Base-by-base conservation (phyloP, 30 jellyfish, hydroid and myxozoan genomes). In the Hydractinia symbiolongicarpus region DNA sequence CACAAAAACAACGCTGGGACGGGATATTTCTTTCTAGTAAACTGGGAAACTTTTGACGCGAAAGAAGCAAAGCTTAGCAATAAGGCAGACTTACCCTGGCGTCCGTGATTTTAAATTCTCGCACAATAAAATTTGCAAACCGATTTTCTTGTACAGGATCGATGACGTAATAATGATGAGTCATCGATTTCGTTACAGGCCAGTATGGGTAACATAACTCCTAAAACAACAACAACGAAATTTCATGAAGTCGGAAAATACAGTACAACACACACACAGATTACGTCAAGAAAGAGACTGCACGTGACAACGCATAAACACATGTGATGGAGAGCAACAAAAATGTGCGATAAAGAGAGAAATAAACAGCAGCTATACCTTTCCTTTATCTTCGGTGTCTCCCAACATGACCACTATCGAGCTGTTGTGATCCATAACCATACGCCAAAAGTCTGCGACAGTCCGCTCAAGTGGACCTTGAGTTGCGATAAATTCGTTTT, bases 371-470 rank as follows among this genome's bases (percentile, higher is more conserved):
- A 58, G 17, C 69, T 16, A 16, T 72, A 72, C 81, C 16, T 72
- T 72, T 72, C 81, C 81, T 72, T 81, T 76, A 13, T 90, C 97
- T 9, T 84, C 95, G 61, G 84, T 54, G 49, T 87, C 84, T 5
- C 95, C 81, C 56, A 93, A 69, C 98, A 93, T 93, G 81, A 87
- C 98, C 20, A 93, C 82, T 8, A 88, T 67, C 10, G 95, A 76
- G 66, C 96, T 84, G 50, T 83, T 81, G 21, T 82, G 82, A 60
- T 93, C 98, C 88, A 93, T 82, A 4, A 93, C 21, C 98, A 93
- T 93, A 5, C 98, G 89, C 98, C 98, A 93, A 67, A 93, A 93
- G 19, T 93, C 98, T 49, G 86, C 94, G 5, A 90, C 94, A 55
- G 96, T 77, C 62, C 81, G 84, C 55, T 93, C 84, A 70, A 58